Evolutionary conservation across 2,797 vertebrate species (phyloP).

Genomic region (Eleutherodactylus coqui): DNA sequence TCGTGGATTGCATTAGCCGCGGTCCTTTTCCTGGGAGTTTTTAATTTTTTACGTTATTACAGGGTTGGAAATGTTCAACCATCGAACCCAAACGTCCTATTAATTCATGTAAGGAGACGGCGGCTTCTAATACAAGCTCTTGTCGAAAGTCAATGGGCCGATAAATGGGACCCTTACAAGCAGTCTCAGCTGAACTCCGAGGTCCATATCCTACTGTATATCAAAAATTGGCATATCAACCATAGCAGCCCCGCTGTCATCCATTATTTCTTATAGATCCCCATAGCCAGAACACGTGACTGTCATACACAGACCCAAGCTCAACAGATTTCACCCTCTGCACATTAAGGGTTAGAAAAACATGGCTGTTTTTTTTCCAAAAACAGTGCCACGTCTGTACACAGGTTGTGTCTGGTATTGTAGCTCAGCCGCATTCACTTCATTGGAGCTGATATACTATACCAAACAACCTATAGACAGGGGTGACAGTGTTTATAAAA

Average conservation of each 20-base stretch:
- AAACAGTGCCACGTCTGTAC: no score
- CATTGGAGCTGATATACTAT: no score
- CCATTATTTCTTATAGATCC: not conserved
- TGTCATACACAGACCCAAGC: not conserved
- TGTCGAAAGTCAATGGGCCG: not conserved
- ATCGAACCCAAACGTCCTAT: not conserved
- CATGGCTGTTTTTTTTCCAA: no score
- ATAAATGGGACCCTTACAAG: not conserved
- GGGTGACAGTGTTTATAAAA: no score
- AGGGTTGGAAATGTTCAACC: not conserved
- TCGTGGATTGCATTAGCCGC: constrained; percentile 11
- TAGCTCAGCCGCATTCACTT: no score
- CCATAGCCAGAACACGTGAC: not conserved
- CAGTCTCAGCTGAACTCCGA: not conserved
- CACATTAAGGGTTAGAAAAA: no score
- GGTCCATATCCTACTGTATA: not conserved
- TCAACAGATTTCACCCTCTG: no score
- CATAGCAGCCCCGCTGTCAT: not conserved
- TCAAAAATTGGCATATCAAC: not conserved
- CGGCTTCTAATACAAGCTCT: not conserved
- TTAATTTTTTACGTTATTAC: not conserved
- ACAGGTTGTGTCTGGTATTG: no score
- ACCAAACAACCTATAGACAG: no score
- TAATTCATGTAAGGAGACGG: not conserved
- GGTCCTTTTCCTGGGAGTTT: not conserved